Percentiles rank a stretch among this genome's conserved stretches.
Conservation (phyloP, 2,797 vertebrate species). For the Sciurus vulgaris region DNA sequence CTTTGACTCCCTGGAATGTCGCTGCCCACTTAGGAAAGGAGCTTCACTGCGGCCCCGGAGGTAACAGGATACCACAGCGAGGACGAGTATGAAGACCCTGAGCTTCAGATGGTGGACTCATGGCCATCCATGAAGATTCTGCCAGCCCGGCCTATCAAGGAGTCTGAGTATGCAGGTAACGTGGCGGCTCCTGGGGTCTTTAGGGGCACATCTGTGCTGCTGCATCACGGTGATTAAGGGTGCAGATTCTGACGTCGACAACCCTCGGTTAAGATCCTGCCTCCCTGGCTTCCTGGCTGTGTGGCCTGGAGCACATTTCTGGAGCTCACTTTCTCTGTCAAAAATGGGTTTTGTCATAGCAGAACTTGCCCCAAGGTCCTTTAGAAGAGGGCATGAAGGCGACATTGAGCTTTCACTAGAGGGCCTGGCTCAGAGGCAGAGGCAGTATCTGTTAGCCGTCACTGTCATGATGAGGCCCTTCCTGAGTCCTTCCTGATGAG, state of each 20-base stretch:
- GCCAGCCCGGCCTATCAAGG: constrained; percentile 85
- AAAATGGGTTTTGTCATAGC: background rate
- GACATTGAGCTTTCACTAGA: background rate
- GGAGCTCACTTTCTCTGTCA: background rate
- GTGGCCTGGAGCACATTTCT: background rate
- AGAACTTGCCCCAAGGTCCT: background rate
- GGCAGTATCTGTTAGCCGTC: fast-evolving
- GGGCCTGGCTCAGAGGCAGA: background rate
- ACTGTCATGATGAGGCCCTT: fast-evolving
- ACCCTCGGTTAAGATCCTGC: background rate
- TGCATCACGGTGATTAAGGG: fast-evolving
- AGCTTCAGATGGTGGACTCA: constrained; percentile 28
- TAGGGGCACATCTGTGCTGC: fast-evolving
- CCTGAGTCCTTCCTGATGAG: fast-evolving
- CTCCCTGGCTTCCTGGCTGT: background rate
- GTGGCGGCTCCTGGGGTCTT: background rate
- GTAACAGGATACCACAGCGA: background rate
- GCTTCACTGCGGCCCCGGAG: background rate
- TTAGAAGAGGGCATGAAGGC: background rate
- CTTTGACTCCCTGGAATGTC: background rate
- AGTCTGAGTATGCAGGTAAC: constrained; percentile 88
- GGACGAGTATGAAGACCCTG: constrained; percentile 81
- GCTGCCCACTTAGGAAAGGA: constrained; percentile 74
- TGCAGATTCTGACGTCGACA: background rate
- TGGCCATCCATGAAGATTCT: constrained; percentile 79